Base-by-base conservation (phyloP, 2,888 invertebrate species). In the Achlya flavicornis region DNA sequence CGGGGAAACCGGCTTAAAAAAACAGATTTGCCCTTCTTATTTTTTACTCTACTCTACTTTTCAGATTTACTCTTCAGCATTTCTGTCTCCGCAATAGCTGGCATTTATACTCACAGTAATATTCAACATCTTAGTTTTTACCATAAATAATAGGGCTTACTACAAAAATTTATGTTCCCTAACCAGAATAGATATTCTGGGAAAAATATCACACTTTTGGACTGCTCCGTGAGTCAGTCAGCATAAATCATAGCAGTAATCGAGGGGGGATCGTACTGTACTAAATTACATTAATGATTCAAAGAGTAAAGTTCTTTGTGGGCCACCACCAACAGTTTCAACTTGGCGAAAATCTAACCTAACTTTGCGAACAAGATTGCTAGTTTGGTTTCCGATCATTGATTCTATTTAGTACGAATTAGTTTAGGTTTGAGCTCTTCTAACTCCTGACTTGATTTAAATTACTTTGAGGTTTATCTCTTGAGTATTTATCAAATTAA, bases 221-320 rank as follows among this genome's bases (percentile, higher is more conserved):
- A 33, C 62, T 58, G 61, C 53, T 61, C 57, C 61, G 38, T 61
- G 19, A 61, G 48, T 35, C 35, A 61, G 57, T 61, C 19, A 35
- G 32, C 14, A 63, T 60, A 60, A 60, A 41, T 60, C 60, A 60
- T 60, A n/a, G 14, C 60, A 41, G 38, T 35, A 59, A 60, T 41
- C 58, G 12, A 38, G 60, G n/a, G 19, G 59, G 57, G 67, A 68
- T 68, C 69, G 67, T 69, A 69, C 67, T 68, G 65, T 68, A 71
- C 72, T 79, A 77, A 79, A 81, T 80, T 77, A 77, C 74, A 77
- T 79, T 75, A 81, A 77, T 78, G 76, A 81, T 82, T 83, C 77
- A 77, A 68, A 74, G 68, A 71, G 68, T 69, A 68, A 75, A 78
- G 66, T 68, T 73, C 63, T 72, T 68, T 62, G 57, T 41, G 53